phyloP scores from a whole-genome alignment of 1,140 invertebrate species.

The Asobara japonica region DNA sequence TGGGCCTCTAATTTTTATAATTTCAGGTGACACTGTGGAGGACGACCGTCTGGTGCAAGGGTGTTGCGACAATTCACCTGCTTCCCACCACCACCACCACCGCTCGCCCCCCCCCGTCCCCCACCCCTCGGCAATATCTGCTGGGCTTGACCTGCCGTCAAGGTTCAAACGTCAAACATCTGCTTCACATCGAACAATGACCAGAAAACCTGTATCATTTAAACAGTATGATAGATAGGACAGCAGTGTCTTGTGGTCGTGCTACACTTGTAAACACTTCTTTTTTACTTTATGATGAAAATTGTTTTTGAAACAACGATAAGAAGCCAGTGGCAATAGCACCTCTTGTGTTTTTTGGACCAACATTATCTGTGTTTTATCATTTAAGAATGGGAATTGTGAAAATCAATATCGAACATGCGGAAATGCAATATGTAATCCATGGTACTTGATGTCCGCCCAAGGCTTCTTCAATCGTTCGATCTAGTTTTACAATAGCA shows the following conservation, averaged over 20 bases:
- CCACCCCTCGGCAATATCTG: background rate
- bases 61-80: background rate
- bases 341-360: background rate
- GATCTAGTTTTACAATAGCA: background rate
- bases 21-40: background rate
- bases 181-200: constrained; percentile 15
- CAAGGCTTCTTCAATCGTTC: background rate
- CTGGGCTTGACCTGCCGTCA: constrained; percentile 19
- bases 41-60: background rate
- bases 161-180: constrained; percentile 20
- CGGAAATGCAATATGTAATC: background rate
- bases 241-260: background rate
- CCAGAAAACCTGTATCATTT: background rate
- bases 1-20: background rate
- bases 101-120: background rate
- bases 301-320: background rate
- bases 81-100: background rate
- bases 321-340: background rate
- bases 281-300: no score
- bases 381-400: background rate
- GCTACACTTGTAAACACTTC: background rate
- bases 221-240: background rate
- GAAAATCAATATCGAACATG: background rate
- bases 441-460: background rate
- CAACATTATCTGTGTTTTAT: background rate